Conservation (phyloP, 2,888 invertebrate genomes). For the Dryomyza anilis region DNA sequence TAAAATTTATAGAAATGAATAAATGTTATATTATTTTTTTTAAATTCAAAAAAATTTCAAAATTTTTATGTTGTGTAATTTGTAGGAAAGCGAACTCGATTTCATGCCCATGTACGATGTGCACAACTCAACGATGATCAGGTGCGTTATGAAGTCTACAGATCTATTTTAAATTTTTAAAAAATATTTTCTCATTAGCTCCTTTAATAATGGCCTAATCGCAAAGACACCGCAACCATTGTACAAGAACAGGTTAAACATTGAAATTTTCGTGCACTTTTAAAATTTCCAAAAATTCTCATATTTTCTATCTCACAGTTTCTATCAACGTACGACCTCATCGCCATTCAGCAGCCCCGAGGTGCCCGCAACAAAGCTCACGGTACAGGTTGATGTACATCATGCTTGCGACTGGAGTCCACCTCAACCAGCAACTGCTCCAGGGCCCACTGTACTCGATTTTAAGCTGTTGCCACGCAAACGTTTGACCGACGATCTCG, state of each 20-base stretch:
- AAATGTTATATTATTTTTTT: too few species aligned
- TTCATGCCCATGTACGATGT: conserved; percentile 28
- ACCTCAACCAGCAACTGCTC: neutral
- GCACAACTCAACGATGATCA: conserved; percentile 36
- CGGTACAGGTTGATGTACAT: conserved; percentile 36
- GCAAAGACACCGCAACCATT: neutral
- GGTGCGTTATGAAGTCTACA: neutral
- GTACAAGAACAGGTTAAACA: neutral
- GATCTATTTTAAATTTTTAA: neutral
- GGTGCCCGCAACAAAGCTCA: conserved; percentile 25
- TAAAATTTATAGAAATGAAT: too few species aligned
- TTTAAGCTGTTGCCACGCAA: neutral
- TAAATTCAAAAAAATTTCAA: too few species aligned
- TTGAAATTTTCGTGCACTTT: too few species aligned
- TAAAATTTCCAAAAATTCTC: too few species aligned
- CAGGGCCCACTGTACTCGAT: neutral
- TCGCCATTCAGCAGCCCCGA: conserved; percentile 37
- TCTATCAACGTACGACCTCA: conserved; percentile 10
- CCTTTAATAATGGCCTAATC: neutral
- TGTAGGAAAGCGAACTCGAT: conserved; percentile 34
- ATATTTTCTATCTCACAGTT: conserved; percentile 16
- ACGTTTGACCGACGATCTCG: neutral
- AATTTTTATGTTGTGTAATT: neutral
- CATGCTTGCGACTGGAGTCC: conserved; percentile 36
- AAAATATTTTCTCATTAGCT: neutral